Evolutionary conservation across 1,140 invertebrate genomes (phyloP).

Genomic region (Centruroides sculpturatus): DNA sequence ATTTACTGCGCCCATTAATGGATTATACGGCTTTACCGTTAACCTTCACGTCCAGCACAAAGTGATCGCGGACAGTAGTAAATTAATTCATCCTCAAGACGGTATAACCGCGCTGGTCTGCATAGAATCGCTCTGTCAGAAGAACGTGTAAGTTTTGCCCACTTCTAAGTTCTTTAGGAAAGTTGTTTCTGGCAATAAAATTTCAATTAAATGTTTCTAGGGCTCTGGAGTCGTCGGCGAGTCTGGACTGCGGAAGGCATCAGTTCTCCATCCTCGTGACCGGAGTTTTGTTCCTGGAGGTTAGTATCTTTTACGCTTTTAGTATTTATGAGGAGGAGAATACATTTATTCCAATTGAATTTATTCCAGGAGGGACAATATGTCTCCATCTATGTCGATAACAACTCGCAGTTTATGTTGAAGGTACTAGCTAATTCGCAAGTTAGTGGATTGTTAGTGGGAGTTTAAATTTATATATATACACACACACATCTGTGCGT

Average conservation of each 20-base stretch:
- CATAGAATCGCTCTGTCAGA: background rate
- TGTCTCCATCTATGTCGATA: slow-evolving; percentile 5
- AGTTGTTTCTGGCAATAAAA: background rate
- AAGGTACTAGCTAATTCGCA: slow-evolving; percentile 1
- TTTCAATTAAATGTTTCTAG: background rate
- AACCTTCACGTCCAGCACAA: background rate
- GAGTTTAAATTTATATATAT: background rate
- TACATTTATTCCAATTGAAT: background rate
- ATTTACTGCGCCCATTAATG: background rate
- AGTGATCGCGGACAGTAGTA: background rate
- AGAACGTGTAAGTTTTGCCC: slow-evolving; percentile 5
- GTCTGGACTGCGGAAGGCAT: background rate
- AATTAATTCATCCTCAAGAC: background rate
- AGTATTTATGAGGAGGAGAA: background rate
- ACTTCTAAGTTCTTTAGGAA: background rate
- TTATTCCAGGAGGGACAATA: slow-evolving; percentile 2
- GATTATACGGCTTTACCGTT: slow-evolving; percentile 5
- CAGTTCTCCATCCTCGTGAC: slow-evolving; percentile 1
- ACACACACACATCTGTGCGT: too few relatives aligned
- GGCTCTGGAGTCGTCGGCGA: background rate
- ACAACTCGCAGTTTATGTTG: background rate
- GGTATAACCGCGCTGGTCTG: background rate
- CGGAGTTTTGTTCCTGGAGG: slow-evolving; percentile 6
- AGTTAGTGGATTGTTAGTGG: slow-evolving; percentile 5
- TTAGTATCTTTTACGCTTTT: background rate